Evolutionary conservation across 2,113 vertebrate species (phyloP).

Genomic region (Pogonocichla stellata): DNA sequence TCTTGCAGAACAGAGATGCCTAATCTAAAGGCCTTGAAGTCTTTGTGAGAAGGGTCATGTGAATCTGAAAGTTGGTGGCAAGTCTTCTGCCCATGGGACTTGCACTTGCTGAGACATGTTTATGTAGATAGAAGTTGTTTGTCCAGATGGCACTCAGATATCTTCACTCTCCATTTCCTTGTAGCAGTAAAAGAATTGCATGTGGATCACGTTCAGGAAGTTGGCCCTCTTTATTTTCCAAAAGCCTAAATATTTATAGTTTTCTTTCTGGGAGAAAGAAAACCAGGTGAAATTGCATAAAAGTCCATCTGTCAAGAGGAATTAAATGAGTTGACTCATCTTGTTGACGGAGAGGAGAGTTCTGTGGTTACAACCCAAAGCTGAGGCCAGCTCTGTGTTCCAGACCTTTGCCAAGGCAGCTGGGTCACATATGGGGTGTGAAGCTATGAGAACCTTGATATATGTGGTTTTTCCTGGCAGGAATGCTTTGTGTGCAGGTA

Average conservation of each 20-base stretch:
- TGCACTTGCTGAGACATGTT: not conserved
- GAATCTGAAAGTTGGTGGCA: constrained; percentile 37
- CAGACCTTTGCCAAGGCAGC: constrained; percentile 25
- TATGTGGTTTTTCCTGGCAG: not conserved
- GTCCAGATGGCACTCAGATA: constrained; percentile 29
- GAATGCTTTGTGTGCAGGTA: not conserved
- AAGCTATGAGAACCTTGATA: not conserved
- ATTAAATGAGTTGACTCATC: constrained; percentile 35
- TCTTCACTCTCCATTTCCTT: not conserved
- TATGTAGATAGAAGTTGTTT: constrained; percentile 44
- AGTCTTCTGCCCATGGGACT: constrained; percentile 19
- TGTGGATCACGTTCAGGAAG: constrained; percentile 11
- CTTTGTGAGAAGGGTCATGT: constrained; percentile 40
- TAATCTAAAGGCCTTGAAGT: constrained; percentile 7
- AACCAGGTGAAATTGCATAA: constrained; percentile 19
- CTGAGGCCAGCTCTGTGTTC: not conserved
- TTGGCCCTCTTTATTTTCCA: constrained; percentile 47
- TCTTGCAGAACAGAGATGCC: not conserved
- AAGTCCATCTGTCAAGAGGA: constrained; percentile 39
- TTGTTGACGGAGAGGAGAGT: not conserved
- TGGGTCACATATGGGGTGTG: not conserved
- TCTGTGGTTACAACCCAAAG: not conserved
- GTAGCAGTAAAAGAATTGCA: not conserved
- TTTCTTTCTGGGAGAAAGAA: constrained; percentile 58
- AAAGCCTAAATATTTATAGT: constrained; percentile 44